These are phyloP conservation scores for Brassicogethes aeneus DNA, from an alignment of 2,888 invertebrate genomes.

Conservation along the genomic window DNA sequence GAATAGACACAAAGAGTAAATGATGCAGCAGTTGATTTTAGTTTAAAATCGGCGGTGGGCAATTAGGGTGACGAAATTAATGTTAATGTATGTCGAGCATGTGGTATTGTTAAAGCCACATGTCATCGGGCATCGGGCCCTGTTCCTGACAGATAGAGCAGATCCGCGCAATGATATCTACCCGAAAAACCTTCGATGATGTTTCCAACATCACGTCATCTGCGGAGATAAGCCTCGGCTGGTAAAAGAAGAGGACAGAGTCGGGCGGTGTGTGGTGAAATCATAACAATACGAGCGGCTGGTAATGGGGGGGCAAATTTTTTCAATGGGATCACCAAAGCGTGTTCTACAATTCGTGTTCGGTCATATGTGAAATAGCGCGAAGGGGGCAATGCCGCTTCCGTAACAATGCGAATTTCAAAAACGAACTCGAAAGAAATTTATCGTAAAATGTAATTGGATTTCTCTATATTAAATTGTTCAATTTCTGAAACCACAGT, in stretches of 20 bases:
- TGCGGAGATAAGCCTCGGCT: neutral
- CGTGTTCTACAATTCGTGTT: constrained; percentile 55
- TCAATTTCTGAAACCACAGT: constrained; percentile 41
- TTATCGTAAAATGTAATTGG: constrained; percentile 33
- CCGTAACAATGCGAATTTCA: constrained; percentile 35
- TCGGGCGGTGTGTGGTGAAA: neutral
- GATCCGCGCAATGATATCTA: constrained; percentile 29
- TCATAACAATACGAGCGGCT: neutral
- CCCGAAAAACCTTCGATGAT: constrained; percentile 15
- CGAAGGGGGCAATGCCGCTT: constrained; percentile 28
- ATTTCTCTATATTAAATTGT: constrained; percentile 41
- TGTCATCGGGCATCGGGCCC: constrained; percentile 26
- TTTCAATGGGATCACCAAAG: constrained; percentile 55
- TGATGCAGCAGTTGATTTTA: constrained; percentile 10
- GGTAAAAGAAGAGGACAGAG: neutral
- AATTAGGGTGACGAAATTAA: constrained; percentile 37
- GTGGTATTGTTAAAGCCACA: constrained; percentile 35
- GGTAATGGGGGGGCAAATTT: constrained; percentile 30
- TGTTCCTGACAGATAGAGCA: constrained; percentile 24
- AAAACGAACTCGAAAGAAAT: constrained; percentile 34
- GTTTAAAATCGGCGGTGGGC: constrained; percentile 14
- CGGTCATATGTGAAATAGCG: constrained; percentile 58
- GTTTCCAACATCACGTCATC: neutral
- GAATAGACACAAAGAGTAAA: constrained; percentile 11
- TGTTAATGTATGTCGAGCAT: constrained; percentile 36